Percentiles rank a stretch among this genome's conserved stretches.
These are phyloP conservation scores for Coccyzus lansbergi DNA, from an alignment of 2,797 vertebrate species.

Conservation along the genomic window DNA sequence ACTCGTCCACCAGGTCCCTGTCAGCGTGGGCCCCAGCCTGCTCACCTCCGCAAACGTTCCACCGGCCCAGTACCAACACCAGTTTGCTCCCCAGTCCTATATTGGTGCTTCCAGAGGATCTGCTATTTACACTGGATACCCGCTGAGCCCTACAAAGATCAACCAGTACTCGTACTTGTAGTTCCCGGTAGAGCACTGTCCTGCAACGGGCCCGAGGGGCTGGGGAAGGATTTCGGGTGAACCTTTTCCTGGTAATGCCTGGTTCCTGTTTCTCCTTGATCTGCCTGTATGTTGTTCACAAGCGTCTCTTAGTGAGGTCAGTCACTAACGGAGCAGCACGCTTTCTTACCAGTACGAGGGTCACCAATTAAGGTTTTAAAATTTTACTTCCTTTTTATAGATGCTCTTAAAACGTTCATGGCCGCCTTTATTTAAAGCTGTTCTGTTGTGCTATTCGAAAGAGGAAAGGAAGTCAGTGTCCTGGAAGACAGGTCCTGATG, in stretches of 20 bases:
- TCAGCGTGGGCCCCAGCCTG: slow-evolving; percentile 82
- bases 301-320: slow-evolving; percentile 59
- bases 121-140: slow-evolving; percentile 91
- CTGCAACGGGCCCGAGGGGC: slow-evolving; percentile 50
- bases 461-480: slow-evolving; percentile 34
- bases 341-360: slow-evolving; percentile 54
- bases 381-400: slow-evolving; percentile 75
- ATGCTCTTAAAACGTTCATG: slow-evolving; percentile 72
- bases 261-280: slow-evolving; percentile 71
- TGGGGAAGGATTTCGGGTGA: slow-evolving; percentile 67
- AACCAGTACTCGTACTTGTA: slow-evolving; percentile 95
- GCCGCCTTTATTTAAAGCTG: slow-evolving; percentile 70
- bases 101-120: slow-evolving; percentile 86
- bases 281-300: slow-evolving; percentile 70
- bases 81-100: slow-evolving; percentile 89
- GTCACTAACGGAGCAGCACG: slow-evolving; percentile 58
- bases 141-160: slow-evolving; percentile 93
- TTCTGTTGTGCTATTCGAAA: slow-evolving; percentile 69
- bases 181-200: slow-evolving; percentile 39
- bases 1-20: slow-evolving; percentile 91
- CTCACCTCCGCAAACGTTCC: slow-evolving; percentile 86
- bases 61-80: slow-evolving; percentile 89
- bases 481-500: slow-evolving; percentile 32
- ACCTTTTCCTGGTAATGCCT: slow-evolving; percentile 64
- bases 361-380: slow-evolving; percentile 69